Conservation (phyloP, 1,140 invertebrate species). For the Uloborus diversus region DNA sequence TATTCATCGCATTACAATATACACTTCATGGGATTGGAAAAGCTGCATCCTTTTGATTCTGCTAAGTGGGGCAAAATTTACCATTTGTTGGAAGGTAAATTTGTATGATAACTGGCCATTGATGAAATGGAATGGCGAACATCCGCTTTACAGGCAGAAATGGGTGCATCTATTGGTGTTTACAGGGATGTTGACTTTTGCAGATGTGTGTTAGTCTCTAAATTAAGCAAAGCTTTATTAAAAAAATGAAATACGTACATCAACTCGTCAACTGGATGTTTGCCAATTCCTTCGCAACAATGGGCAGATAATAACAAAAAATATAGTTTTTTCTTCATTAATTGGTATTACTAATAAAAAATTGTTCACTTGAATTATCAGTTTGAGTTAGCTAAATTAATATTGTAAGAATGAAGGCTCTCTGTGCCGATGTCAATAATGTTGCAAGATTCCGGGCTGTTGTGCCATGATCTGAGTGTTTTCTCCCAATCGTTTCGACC, state of each 20-base stretch:
- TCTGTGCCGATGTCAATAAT: too few species aligned
- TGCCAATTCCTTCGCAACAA: too few species aligned
- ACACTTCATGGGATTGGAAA: conserved; percentile 80
- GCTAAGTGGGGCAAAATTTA: conserved; percentile 82
- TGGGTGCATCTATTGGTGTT: conserved; percentile 5
- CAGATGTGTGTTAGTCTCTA: background rate
- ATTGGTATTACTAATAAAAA: too few species aligned
- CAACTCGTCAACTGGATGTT: background rate
- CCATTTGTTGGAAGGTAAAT: conserved; percentile 71
- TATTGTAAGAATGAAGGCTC: too few species aligned
- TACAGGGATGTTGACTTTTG: background rate
- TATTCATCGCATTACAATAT: conserved; percentile 84
- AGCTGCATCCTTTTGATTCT: conserved; percentile 88
- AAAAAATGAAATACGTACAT: background rate
- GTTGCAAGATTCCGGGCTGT: too few species aligned
- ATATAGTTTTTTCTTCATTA: too few species aligned
- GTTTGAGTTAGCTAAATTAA: too few species aligned
- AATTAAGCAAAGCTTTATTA: background rate
- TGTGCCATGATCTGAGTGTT: too few species aligned
- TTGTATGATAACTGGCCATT: conserved; percentile 19
- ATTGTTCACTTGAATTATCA: too few species aligned
- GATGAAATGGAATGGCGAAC: too few species aligned
- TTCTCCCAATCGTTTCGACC: too few species aligned
- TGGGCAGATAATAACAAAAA: too few species aligned
- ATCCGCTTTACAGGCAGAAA: conserved; percentile 50